Conservation (phyloP, 2,797 vertebrate genomes). For the Hippoglossus hippoglossus region DNA sequence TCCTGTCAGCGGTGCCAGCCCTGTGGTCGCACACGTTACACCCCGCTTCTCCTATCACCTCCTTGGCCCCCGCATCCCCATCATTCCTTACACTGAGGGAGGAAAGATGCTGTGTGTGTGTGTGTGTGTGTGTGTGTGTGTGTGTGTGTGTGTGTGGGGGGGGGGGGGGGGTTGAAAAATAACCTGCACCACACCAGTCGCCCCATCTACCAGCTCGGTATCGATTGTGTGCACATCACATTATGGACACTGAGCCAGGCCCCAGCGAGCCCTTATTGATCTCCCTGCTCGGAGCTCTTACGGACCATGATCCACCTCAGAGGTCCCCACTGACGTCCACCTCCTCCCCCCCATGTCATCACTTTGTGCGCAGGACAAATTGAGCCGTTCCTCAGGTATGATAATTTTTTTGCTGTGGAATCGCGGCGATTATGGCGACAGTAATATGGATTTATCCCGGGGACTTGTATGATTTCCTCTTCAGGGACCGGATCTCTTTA, state of each 20-base stretch:
- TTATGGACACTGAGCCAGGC: constrained; percentile 69
- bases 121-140: not conserved
- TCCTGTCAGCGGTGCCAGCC: constrained; percentile 64
- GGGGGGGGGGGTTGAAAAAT: constrained; percentile 46
- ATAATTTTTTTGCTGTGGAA: constrained; percentile 71
- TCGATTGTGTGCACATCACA: constrained; percentile 78
- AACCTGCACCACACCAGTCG: constrained; percentile 42
- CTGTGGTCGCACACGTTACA: constrained; percentile 35
- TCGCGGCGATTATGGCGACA: constrained; percentile 78
- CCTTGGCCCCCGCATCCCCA: constrained; percentile 8
- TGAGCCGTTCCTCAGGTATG: constrained; percentile 75
- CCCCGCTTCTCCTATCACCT: constrained; percentile 18
- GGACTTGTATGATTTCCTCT: constrained; percentile 57
- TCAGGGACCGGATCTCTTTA: constrained; percentile 45
- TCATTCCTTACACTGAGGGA: constrained; percentile 20
- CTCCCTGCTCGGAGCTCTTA: constrained; percentile 57
- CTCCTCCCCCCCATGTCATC: constrained; percentile 60
- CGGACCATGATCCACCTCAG: constrained; percentile 64
- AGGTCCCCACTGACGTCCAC: constrained; percentile 35
- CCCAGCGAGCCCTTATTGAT: constrained; percentile 72
- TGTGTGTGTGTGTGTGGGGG: no score
- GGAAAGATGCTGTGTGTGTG: constrained; percentile 2
- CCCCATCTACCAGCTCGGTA: constrained; percentile 66
- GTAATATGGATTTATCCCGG: constrained; percentile 74
- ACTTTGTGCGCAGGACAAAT: constrained; percentile 68